Percentiles rank a stretch among this genome's conserved stretches.
Evolutionary conservation across 2,113 vertebrate species (phyloP).

Genomic region (Passer domesticus): DNA sequence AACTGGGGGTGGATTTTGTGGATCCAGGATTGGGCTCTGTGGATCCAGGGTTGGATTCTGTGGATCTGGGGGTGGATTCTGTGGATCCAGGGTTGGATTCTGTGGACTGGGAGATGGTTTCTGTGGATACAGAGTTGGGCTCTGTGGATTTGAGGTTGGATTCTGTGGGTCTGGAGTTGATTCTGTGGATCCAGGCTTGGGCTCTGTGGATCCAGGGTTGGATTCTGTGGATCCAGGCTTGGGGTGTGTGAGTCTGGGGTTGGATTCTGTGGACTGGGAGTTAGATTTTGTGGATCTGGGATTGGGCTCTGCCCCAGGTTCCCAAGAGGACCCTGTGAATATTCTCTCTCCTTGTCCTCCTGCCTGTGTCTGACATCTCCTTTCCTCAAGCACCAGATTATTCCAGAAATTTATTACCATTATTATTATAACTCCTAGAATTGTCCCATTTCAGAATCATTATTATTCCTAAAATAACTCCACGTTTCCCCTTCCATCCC

Average conservation of each 20-base stretch:
- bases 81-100: accelerated
- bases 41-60: accelerated
- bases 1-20: not conserved
- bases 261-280: not conserved
- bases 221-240: accelerated
- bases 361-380: not conserved
- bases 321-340: not conserved
- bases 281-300: not conserved
- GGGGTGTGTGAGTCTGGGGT: not conserved
- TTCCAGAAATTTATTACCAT: not conserved
- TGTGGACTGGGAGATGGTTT: too few species aligned
- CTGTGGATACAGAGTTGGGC: too few species aligned
- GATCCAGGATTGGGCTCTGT: too few species aligned
- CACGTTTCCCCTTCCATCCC: not conserved
- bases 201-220: not conserved
- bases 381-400: too few species aligned
- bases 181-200: too few species aligned
- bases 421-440: not conserved
- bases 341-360: not conserved
- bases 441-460: not conserved
- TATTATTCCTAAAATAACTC: not conserved
- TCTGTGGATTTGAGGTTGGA: not conserved
- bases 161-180: not conserved
- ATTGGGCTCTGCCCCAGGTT: not conserved
- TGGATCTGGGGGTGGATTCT: not conserved